Conservation (phyloP, 2,797 vertebrate genomes). For the Nothura maculosa region DNA sequence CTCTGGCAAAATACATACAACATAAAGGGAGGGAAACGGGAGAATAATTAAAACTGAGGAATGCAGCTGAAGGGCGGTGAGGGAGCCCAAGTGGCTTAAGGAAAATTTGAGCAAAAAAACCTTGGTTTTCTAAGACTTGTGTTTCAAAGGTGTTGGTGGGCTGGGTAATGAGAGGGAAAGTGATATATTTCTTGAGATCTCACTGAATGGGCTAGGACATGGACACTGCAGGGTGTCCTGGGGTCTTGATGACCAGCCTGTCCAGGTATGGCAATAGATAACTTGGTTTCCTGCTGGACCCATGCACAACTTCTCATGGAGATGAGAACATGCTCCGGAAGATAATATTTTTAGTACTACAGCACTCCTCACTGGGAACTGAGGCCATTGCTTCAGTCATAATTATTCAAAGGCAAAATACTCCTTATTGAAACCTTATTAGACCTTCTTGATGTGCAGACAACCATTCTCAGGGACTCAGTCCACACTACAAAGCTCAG, state of each 20-base stretch:
- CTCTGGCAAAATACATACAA: background rate
- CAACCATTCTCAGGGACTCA: background rate
- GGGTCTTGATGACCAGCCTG: background rate
- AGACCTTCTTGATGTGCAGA: background rate
- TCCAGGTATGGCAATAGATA: background rate
- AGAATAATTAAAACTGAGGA: background rate
- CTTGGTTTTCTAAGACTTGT: background rate
- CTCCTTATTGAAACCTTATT: background rate
- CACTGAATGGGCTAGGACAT: background rate
- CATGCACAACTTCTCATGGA: background rate
- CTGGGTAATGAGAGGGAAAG: background rate
- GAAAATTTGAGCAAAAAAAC: background rate
- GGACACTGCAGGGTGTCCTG: background rate
- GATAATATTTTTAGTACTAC: background rate
- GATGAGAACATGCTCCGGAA: background rate
- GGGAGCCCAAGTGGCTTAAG: background rate
- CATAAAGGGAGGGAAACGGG: background rate
- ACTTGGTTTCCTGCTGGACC: background rate
- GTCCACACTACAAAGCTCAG: background rate
- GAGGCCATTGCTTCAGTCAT: accelerated
- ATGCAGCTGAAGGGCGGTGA: background rate
- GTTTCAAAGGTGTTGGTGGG: background rate
- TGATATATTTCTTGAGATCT: background rate
- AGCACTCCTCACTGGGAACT: background rate
- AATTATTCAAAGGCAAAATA: background rate